phyloP scores from a whole-genome alignment of 2,797 vertebrate species.

The Anableps anableps region DNA sequence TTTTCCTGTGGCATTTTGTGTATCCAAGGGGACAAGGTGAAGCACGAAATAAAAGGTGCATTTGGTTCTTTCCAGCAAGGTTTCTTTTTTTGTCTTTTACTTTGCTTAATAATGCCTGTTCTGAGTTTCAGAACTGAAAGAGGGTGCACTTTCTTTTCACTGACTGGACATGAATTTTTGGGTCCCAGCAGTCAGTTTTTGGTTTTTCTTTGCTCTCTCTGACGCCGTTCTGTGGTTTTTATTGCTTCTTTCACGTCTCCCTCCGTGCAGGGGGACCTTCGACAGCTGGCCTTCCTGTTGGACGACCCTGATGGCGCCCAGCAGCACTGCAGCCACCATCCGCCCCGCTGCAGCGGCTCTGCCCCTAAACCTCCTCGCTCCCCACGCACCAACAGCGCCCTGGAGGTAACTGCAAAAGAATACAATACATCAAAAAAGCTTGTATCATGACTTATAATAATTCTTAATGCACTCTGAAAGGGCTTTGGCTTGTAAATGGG shows the following conservation, averaged over 20 bases:
- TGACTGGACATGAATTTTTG: no score
- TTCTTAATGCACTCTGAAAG: constrained; percentile 4
- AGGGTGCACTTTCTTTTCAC: no score
- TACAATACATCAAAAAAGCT: background rate
- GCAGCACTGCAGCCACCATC: constrained; percentile 78
- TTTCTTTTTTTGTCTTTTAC: no score
- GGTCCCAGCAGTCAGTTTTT: no score
- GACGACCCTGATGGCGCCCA: constrained; percentile 80
- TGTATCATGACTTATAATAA: background rate
- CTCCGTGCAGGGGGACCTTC: constrained; percentile 81
- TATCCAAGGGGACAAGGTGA: no score
- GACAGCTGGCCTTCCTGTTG: constrained; percentile 87
- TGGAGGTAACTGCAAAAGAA: constrained; percentile 62
- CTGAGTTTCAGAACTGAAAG: no score
- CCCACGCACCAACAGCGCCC: constrained; percentile 38
- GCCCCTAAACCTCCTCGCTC: constrained; percentile 63
- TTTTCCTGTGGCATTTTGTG: no score
- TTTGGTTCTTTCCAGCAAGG: no score
- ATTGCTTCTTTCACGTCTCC: background rate
- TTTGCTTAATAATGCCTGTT: no score
- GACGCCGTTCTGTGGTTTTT: background rate
- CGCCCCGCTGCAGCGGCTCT: constrained; percentile 57
- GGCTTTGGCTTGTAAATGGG: constrained; percentile 15
- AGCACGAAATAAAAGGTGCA: no score
- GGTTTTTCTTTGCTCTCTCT: background rate